Evolutionary conservation across 1,140 invertebrate genomes (phyloP).

Genomic region (Cheumatopsyche charites): DNA sequence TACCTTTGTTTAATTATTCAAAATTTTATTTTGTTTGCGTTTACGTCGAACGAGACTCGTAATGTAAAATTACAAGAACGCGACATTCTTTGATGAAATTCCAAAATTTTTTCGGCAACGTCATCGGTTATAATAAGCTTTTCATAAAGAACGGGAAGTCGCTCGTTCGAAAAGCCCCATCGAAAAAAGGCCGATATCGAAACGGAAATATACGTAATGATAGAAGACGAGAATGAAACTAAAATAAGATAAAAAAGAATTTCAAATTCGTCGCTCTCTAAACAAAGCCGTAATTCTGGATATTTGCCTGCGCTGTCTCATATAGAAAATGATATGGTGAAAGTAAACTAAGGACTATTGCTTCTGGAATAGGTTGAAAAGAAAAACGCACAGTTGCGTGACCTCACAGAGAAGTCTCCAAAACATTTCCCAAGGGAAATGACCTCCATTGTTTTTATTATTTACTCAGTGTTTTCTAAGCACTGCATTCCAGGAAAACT

Average conservation of each 20-base stretch:
- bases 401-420: background rate
- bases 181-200: background rate
- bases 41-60: no score
- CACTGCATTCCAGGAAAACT: background rate
- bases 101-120: slow-evolving; percentile 3
- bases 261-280: no score
- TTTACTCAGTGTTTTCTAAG: slow-evolving; percentile 25
- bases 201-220: background rate
- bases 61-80: background rate
- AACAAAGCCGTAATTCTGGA: no score
- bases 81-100: background rate
- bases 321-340: no score
- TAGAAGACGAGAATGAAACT: no score
- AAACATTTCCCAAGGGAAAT: slow-evolving; percentile 20
- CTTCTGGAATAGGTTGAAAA: background rate
- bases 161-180: background rate
- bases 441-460: slow-evolving; percentile 20
- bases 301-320: no score
- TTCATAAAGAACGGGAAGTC: slow-evolving; percentile 18
- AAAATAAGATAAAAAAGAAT: no score
- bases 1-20: no score
- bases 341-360: no score
- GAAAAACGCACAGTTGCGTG: background rate
- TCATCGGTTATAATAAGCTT: slow-evolving; percentile 10
- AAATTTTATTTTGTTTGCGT: no score